Evolutionary conservation across 2,888 invertebrate genomes (phyloP), one percentile per base, ranked within the genome.

Genomic region (Pterostichus madidus): DNA sequence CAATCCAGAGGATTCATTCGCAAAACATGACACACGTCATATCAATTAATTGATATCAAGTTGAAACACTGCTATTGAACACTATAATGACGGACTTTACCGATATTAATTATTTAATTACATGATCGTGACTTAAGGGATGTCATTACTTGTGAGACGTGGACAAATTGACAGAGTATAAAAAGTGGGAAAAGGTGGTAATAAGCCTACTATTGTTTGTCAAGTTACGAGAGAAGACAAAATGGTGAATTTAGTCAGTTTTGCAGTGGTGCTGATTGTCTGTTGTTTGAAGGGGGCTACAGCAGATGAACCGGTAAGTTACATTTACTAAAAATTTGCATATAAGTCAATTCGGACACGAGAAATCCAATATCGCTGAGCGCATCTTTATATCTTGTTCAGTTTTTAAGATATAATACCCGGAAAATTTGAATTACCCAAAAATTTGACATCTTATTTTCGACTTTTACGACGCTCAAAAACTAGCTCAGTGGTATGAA

Each of bases 41-140:
- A 39, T 35, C 13, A 68, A 68, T 68, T 76, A 76, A 76, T 53
- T 76, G 32, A 53, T 31, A 76, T 75, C 31, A 24, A 52, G 8
- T 35, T 35, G 31, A 76, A 76, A 35, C 35, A 76, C 76, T 31
- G 76, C 32, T 32, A 76, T 76, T 56, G 35, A n/a, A 11, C 1
- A 15, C 0, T 6, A 1, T 76, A 39, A 56, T 76, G 32, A 35
- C 52, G 32, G 76, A 35, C 53, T 56, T 53, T 56, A 56, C 1
- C n/a, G n/a, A n/a, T 8, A 56, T 76, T 76, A 15, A 56, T 32
- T 15, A 76, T 76, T 76, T 76, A 76, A 76, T 76, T 76, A 35
- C 53, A 76, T 17, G 11, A 15, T 35, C 52, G 46, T 53, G 76
- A 56, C 39, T 13, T 49, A 6, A 24, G 53, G 32, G 32, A 10